Base-by-base conservation (phyloP, 2,113 vertebrate species). In the Probosciger aterrimus region DNA sequence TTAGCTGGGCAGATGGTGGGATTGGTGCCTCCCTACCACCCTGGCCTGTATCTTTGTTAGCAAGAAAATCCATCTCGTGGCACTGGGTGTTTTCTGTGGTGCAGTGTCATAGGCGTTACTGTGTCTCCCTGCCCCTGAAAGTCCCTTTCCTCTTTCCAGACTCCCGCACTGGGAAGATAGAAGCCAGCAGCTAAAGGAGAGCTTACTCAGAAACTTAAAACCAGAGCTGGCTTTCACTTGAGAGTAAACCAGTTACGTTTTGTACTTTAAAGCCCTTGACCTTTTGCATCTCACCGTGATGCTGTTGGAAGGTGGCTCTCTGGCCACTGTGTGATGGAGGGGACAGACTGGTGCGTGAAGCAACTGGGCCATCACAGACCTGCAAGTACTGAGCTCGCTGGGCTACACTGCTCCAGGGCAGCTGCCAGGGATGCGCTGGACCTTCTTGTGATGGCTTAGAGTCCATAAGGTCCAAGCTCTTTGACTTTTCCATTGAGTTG, bases 41-140 rank as follows among this genome's bases (percentile, higher is more conserved):
- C 33, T 35, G 60, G 50, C 31, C n/a, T 33, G 65, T 22, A 5
- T 37, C 37, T 68, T 80, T 9, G 1, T 57, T 89, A 49, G 47
- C 35, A 35, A n/a, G 52, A 74, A 89, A 75, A 82, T 59, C 13
- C 5, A 4, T 82, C 41, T 22, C 0, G 1, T 25, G 8, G 27
- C 7, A 2, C 24, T 59, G 55, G 35, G 37, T 50, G 3, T 62
- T 83, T 83, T 63, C 31, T 53, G 30, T 0, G 0, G 17, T 35
- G 41, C 25, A 10, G 7, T 13, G 14, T 44, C 84, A 27, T 78
- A 78, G 41, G 27, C 59, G 60, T 84, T 87, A 28, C 43, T 35
- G 6, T 2, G 1, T 64, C 8, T 71, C 47, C 39, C 14, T 71
- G 30, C 9, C 39, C 25, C 22, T 65, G 5, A 55, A 86, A 75